These are phyloP conservation scores for Saimiri boliviensis DNA, from an alignment of 2,113 vertebrate species.

Conservation along the genomic window DNA sequence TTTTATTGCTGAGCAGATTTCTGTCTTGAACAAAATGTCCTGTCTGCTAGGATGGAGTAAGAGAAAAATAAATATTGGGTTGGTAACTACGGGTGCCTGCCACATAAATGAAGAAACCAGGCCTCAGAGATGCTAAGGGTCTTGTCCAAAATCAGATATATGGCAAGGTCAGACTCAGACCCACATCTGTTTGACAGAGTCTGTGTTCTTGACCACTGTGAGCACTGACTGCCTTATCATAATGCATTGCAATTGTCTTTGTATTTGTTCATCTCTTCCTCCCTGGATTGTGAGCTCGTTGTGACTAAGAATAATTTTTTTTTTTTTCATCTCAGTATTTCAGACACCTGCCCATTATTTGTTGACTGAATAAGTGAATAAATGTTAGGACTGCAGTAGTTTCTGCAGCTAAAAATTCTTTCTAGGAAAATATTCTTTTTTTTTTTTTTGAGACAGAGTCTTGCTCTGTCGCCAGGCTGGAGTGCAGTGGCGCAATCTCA, in stretches of 20 bases:
- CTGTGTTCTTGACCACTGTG: background rate
- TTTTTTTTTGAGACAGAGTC: background rate
- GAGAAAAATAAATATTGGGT: background rate
- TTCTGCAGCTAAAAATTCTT: conserved; percentile 46
- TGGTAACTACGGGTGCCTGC: background rate
- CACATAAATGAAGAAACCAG: background rate
- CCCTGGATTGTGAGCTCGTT: background rate
- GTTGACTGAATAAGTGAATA: conserved; percentile 10
- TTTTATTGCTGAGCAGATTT: background rate
- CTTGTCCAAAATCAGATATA: background rate
- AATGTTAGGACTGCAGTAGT: background rate
- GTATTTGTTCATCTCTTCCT: background rate
- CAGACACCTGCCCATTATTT: background rate
- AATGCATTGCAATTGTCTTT: background rate
- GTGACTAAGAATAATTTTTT: conserved; percentile 7
- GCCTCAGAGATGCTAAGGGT: background rate
- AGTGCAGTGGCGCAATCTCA: background rate
- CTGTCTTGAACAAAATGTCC: background rate
- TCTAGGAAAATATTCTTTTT: background rate
- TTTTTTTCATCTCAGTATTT: background rate
- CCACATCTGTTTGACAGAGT: background rate
- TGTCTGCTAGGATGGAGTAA: background rate
- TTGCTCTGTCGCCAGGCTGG: background rate
- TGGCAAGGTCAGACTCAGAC: background rate
- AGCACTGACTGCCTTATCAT: background rate